Evolutionary conservation across 2,888 invertebrate genomes (phyloP).

Genomic region (Halictus ligatus): DNA sequence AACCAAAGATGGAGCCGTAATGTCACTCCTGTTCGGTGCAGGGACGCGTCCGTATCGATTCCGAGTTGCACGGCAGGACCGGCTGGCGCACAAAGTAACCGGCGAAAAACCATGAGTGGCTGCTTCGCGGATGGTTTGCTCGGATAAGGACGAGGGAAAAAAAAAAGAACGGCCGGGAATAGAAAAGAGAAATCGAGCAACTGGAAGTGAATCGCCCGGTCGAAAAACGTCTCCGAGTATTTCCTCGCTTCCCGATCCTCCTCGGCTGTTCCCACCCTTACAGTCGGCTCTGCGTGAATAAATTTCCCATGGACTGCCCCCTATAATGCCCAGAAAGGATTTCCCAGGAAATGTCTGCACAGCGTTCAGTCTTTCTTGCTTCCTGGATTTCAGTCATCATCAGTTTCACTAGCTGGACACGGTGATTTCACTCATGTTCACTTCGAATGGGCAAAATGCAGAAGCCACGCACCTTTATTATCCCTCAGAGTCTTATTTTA

Average conservation of each 20-base stretch:
- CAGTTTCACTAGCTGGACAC: background rate
- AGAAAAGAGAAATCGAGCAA: conserved; percentile 58
- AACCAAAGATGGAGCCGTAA: conserved; percentile 62
- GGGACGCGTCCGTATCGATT: conserved; percentile 52
- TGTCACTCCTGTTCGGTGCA: conserved; percentile 45
- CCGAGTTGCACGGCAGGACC: conserved; percentile 40
- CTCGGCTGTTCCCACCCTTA: background rate
- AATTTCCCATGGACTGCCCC: conserved; percentile 40
- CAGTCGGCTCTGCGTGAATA: conserved; percentile 38
- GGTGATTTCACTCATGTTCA: too few relatives aligned
- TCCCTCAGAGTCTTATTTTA: too few relatives aligned
- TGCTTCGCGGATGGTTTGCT: conserved; percentile 58
- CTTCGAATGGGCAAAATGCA: background rate
- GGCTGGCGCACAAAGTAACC: conserved; percentile 47
- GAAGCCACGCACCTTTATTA: background rate
- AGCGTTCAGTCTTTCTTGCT: background rate
- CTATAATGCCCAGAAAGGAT: conserved; percentile 34
- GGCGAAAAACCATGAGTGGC: conserved; percentile 50
- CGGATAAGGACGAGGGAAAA: conserved; percentile 34
- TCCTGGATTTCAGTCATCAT: background rate
- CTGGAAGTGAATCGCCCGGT: conserved; percentile 58
- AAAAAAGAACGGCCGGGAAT: conserved; percentile 32
- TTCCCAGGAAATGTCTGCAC: conserved; percentile 8
- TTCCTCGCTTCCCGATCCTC: conserved; percentile 28
- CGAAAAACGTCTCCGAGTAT: conserved; percentile 56